Percentiles rank a stretch among this genome's conserved stretches.
Evolutionary conservation across 2,888 invertebrate genomes (phyloP).

Genomic region (Dioctria rufipes): DNA sequence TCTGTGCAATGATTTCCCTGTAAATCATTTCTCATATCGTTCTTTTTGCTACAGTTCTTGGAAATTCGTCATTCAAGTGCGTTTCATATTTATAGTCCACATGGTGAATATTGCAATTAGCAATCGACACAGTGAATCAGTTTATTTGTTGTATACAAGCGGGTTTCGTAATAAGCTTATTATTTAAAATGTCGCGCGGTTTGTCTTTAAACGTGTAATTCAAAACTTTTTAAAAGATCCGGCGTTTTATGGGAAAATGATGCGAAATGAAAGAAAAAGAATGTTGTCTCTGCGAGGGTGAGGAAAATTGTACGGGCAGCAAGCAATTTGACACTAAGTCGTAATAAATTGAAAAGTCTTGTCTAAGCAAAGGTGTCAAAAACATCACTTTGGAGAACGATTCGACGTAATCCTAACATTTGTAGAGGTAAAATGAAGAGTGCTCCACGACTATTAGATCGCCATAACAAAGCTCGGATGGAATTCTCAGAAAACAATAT

Average conservation of each 20-base stretch:
- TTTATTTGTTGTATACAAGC: too few relatives aligned
- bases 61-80: too few relatives aligned
- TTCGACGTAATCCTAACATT: conserved; percentile 3
- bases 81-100: too few relatives aligned
- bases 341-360: not conserved
- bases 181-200: too few relatives aligned
- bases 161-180: too few relatives aligned
- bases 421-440: conserved; percentile 5
- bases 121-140: too few relatives aligned
- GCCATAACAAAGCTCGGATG: not conserved
- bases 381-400: conserved; percentile 15
- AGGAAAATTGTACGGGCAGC: not conserved
- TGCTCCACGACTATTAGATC: conserved; percentile 1
- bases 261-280: conserved; percentile 1
- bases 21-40: too few relatives aligned
- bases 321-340: not conserved
- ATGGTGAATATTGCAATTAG: too few relatives aligned
- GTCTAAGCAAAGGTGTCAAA: not conserved
- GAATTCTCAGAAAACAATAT: conserved; percentile 5
- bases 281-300: conserved; percentile 16
- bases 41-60: too few relatives aligned
- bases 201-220: not conserved
- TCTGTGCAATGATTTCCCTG: too few relatives aligned
- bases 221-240: conserved; percentile 9
- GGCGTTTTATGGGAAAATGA: conserved; percentile 15